Evolutionary conservation across 2,888 invertebrate genomes (phyloP).

Genomic region (Axea sp.): DNA sequence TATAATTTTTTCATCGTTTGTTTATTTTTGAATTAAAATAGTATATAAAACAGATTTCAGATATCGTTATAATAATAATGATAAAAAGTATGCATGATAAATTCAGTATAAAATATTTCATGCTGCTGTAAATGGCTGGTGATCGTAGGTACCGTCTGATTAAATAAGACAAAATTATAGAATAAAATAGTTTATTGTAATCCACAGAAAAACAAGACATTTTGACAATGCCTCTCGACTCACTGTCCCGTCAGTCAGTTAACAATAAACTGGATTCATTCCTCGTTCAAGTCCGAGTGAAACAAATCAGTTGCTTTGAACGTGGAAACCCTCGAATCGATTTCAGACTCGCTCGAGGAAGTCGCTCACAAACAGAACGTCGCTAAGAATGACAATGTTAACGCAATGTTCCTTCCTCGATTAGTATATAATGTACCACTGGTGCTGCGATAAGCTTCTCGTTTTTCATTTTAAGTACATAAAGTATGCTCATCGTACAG

Average conservation of each 20-base stretch:
- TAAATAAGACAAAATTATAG: constrained; percentile 64
- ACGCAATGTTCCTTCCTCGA: constrained; percentile 58
- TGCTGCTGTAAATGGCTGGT: too few species aligned
- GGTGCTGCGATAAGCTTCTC: constrained; percentile 67
- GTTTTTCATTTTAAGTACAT: constrained; percentile 67
- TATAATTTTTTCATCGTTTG: too few species aligned
- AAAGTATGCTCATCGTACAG: constrained; percentile 65
- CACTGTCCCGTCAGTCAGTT: constrained; percentile 76
- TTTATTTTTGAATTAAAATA: too few species aligned
- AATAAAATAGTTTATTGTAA: constrained; percentile 79
- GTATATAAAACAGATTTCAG: too few species aligned
- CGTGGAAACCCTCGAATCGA: constrained; percentile 43
- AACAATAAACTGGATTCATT: constrained; percentile 68
- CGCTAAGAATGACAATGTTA: constrained; percentile 63
- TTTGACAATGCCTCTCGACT: constrained; percentile 75
- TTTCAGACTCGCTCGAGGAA: constrained; percentile 37
- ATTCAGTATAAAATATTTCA: too few species aligned
- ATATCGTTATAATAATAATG: too few species aligned
- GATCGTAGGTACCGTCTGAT: too few species aligned
- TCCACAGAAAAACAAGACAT: constrained; percentile 79
- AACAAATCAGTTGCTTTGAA: constrained; percentile 54
- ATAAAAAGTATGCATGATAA: too few species aligned
- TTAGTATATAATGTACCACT: constrained; percentile 67
- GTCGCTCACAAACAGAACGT: constrained; percentile 63
- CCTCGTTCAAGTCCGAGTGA: constrained; percentile 52